phyloP scores from a whole-genome alignment of 2,113 vertebrate genomes.

The Hyaena hyaena region DNA sequence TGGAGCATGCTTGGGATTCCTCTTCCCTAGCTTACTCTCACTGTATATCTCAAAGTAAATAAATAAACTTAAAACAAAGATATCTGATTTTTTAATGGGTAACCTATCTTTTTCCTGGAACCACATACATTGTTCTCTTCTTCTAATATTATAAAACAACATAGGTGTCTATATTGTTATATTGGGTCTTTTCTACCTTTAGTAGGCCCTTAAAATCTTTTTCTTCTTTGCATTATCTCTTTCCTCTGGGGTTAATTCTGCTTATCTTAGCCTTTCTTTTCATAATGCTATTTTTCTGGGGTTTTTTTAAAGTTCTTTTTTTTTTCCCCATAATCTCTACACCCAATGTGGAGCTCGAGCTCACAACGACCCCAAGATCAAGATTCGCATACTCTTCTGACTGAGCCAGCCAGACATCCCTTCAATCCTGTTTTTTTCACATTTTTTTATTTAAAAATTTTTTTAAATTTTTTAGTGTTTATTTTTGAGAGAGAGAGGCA shows the following conservation, averaged over 20 bases:
- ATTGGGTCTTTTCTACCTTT: not conserved
- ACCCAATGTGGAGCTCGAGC: not conserved
- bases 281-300: not conserved
- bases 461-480: no score
- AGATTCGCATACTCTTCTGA: not conserved
- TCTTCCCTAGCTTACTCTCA: no score
- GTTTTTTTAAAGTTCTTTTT: not conserved
- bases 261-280: slow-evolving; percentile 8
- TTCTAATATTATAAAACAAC: not conserved
- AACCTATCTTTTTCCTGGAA: slow-evolving; percentile 40
- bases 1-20: no score
- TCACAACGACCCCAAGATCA: not conserved
- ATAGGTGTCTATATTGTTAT: not conserved
- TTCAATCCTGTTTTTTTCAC: not conserved
- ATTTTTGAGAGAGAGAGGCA: not conserved
- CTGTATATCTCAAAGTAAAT: no score
- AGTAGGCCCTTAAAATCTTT: not conserved
- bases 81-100: slow-evolving; percentile 7
- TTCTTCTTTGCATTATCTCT: not conserved
- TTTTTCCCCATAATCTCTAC: not conserved
- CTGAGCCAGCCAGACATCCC: not conserved
- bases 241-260: slow-evolving; percentile 27
- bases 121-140: slow-evolving; percentile 16
- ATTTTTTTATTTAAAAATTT: not conserved
- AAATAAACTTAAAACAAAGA: not conserved